Evolutionary conservation across 2,113 vertebrate species (phyloP).

Genomic region (Varanus salvator): DNA sequence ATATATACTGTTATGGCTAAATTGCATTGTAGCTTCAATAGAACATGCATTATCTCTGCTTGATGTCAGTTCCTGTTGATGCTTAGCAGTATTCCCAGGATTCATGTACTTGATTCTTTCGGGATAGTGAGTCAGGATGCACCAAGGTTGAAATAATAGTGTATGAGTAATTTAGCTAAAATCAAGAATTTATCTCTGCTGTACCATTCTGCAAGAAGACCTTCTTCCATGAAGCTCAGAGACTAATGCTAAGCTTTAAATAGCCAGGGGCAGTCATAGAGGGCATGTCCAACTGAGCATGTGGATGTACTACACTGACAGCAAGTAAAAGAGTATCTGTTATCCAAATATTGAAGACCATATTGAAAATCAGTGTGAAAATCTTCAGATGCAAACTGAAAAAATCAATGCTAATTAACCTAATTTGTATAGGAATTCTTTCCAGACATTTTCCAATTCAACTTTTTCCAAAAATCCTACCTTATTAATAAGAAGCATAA

Average conservation of each 20-base stretch:
- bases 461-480: too few species aligned
- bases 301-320: conserved; percentile 4
- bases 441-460: too few species aligned
- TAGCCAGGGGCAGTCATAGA: conserved; percentile 37
- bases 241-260: not conserved
- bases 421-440: too few species aligned
- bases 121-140: not conserved
- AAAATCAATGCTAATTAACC: too few species aligned
- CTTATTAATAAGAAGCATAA: too few species aligned
- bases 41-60: conserved; percentile 54
- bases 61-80: conserved; percentile 45
- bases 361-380: too few species aligned
- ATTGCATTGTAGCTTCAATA: conserved; percentile 37
- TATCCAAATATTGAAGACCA: too few species aligned
- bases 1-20: conserved; percentile 65
- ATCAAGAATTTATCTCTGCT: conserved; percentile 9
- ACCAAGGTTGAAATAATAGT: not conserved
- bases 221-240: conserved; percentile 36
- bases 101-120: not conserved
- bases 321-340: not conserved
- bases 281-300: not conserved
- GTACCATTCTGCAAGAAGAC: conserved; percentile 18
- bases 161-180: conserved; percentile 18
- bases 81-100: conserved; percentile 24
- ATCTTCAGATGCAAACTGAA: too few species aligned